Evolutionary conservation across 1,140 invertebrate species (phyloP).

Genomic region (Leptopilina boulardi): DNA sequence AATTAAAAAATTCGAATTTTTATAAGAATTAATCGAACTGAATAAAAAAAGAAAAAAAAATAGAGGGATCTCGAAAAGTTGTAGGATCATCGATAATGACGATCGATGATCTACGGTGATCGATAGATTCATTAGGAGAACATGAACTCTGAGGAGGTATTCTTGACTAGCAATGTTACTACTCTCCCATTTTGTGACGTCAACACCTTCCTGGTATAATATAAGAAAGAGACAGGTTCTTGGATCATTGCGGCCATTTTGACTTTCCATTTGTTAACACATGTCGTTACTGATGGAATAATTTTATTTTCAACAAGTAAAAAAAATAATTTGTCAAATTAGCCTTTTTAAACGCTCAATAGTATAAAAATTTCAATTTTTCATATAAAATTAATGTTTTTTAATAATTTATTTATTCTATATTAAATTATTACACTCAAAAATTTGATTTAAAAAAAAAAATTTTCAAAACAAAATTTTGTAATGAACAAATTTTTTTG

Average conservation of each 20-base stretch:
- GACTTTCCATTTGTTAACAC: constrained; percentile 31
- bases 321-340: constrained; percentile 4
- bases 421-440: too few relatives aligned
- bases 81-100: constrained; percentile 69
- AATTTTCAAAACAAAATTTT: too few relatives aligned
- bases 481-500: too few relatives aligned
- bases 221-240: constrained; percentile 21
- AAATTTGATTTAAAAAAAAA: too few relatives aligned
- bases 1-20: background rate
- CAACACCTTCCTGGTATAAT: constrained; percentile 29
- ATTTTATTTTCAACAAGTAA: constrained; percentile 1
- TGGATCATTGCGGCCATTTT: constrained; percentile 28
- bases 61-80: constrained; percentile 34
- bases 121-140: constrained; percentile 68
- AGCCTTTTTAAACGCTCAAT: background rate
- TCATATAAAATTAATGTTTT: too few relatives aligned
- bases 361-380: too few relatives aligned
- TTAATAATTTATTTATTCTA: too few relatives aligned
- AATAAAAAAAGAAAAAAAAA: background rate
- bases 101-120: constrained; percentile 73
- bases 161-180: constrained; percentile 39
- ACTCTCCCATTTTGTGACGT: constrained; percentile 42
- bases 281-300: background rate
- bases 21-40: background rate
- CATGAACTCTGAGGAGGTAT: constrained; percentile 60